Percentiles rank a stretch among this genome's conserved stretches.
phyloP scores from a whole-genome alignment of 2,797 vertebrate species.

The Mycteria americana region DNA sequence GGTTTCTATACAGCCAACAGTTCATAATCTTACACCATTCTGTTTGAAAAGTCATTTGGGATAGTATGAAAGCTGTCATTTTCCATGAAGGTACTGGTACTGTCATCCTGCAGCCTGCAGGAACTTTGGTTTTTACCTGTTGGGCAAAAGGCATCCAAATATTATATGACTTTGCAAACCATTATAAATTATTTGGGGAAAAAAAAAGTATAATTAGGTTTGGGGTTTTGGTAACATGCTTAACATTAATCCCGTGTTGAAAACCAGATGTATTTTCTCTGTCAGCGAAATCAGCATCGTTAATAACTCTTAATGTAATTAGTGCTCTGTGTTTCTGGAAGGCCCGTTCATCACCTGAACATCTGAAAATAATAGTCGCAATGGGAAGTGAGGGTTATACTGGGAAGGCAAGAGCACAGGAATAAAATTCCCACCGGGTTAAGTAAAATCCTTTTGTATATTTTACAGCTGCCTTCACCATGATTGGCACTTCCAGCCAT shows the following conservation, averaged over 20 bases:
- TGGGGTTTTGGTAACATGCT: background rate
- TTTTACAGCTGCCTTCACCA: slow-evolving; percentile 93
- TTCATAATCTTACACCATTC: background rate
- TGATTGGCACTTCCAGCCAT: slow-evolving; percentile 98
- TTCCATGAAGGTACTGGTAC: rapidly evolving
- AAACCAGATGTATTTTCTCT: background rate
- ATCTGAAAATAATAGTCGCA: background rate
- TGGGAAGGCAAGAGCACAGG: background rate
- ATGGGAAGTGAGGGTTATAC: background rate
- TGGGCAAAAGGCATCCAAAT: background rate
- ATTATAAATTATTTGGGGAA: background rate
- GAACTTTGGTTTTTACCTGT: background rate
- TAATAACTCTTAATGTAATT: background rate
- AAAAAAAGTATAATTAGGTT: background rate
- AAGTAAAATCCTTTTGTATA: background rate
- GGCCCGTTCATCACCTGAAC: background rate
- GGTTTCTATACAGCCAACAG: background rate
- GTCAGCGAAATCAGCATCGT: background rate
- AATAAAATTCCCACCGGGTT: background rate
- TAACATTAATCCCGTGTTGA: background rate
- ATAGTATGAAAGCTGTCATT: background rate
- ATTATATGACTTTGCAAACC: background rate
- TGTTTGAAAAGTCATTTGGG: background rate
- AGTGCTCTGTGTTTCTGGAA: background rate
- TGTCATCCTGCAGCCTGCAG: background rate